Base-by-base conservation (phyloP, 2,797 vertebrate species). In the Lateolabrax maculatus region DNA sequence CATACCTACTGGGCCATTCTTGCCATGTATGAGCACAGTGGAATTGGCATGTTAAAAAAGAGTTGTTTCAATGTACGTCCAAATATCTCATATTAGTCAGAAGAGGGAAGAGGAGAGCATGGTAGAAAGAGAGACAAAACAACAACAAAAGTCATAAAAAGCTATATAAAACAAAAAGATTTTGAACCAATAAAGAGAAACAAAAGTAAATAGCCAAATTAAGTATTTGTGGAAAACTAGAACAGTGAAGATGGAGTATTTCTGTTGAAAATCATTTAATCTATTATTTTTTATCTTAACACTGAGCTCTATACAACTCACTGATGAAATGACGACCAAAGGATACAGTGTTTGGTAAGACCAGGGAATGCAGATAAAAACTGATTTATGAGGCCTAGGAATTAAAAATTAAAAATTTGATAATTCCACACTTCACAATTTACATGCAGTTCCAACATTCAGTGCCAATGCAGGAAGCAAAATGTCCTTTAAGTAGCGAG, bases 1-100 rank as follows among this genome's bases (percentile, higher is more conserved):
- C 77, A 84, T 63, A 84, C 78, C 66, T 84, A 67, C 72, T 64
- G 46, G 60, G 31, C 51, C 49, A 41, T 71, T 80, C 53, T 77
- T 29, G 5, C 70, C 44, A 53, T 53, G 27, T 43, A 29, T 19
- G 51, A 61, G 71, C 48, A 48, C 67, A 44, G 48, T 74, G 29
- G 48, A 83, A 83, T 78, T 70, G 81, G 39, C 21, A 13, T 9
- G 57, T 21, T 70, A 61, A 75, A 85, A 72, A 86, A 34, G 62
- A 67, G 4, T 25, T 81, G 18, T 77, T 81, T 52, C 37, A 51
- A 12, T 27, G n/a, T 71, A 60, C 46, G 71, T 66, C 16, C 52
- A 77, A 64, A 75, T 18, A 60, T 70, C 34, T n/a, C 13, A 25
- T 27, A 37, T 66, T 48, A 16, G 11, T 69, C 43, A 13, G 36